Percentiles rank a stretch among this genome's conserved stretches.
phyloP scores from a whole-genome alignment of 2,888 invertebrate genomes.

The Drosophila phalerata region DNA sequence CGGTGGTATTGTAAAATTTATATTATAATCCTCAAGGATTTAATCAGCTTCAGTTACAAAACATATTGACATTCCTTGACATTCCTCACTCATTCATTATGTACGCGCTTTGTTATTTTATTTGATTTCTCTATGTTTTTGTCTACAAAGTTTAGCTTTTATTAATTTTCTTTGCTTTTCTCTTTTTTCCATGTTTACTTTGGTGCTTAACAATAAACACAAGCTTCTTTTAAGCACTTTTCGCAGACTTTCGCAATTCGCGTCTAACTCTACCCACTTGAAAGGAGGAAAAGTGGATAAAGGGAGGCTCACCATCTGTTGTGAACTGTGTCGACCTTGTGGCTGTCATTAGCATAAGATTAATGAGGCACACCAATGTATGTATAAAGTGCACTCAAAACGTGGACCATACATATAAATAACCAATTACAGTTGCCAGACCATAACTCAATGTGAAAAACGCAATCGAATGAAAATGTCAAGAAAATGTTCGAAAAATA shows the following conservation, averaged over 20 bases:
- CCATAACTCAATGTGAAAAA: constrained; percentile 31
- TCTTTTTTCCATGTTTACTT: neutral
- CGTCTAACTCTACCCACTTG: constrained; percentile 1
- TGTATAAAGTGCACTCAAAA: constrained; percentile 34
- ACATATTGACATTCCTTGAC: too few species aligned
- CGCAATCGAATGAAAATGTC: constrained; percentile 59
- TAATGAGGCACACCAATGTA: constrained; percentile 37
- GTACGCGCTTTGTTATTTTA: neutral
- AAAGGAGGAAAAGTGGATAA: neutral
- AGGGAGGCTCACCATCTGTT: neutral
- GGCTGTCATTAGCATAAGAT: constrained; percentile 60
- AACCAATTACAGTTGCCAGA: constrained; percentile 47
- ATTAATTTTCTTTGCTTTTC: constrained; percentile 1
- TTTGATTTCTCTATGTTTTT: neutral
- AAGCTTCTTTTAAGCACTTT: constrained; percentile 8
- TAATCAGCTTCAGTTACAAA: too few species aligned
- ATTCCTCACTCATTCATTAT: too few species aligned
- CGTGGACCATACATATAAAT: constrained; percentile 51
- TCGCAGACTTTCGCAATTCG: constrained; percentile 20
- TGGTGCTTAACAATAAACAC: constrained; percentile 4
- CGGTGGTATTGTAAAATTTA: too few species aligned
- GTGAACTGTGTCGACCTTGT: constrained; percentile 54
- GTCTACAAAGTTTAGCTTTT: constrained; percentile 24
- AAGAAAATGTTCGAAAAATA: constrained; percentile 50
- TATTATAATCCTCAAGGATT: too few species aligned